Conservation (phyloP, 2,888 invertebrate species). For the Ashinkailepas kermadecensis region DNA sequence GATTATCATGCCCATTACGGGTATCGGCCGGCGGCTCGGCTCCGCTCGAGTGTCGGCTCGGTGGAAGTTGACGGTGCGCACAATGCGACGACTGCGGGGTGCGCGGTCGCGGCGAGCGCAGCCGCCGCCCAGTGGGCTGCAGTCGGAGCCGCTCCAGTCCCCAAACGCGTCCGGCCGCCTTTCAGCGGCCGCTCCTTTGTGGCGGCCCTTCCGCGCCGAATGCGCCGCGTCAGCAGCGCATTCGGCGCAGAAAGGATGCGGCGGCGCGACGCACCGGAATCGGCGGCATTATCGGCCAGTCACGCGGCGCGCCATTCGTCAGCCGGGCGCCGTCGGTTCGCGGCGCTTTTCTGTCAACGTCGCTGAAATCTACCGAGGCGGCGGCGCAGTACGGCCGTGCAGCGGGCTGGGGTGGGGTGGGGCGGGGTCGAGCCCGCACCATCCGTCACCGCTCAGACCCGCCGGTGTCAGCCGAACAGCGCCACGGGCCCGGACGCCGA, state of each 20-base stretch:
- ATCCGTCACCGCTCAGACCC: background rate
- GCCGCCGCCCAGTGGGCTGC: background rate
- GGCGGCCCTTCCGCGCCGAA: background rate
- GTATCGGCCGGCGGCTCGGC: background rate
- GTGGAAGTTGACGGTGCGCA: background rate
- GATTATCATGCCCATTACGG: background rate
- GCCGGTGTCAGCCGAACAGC: background rate
- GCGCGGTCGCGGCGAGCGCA: background rate
- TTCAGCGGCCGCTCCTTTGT: background rate
- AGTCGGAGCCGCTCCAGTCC: background rate
- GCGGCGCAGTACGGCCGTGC: background rate
- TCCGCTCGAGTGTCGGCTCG: background rate
- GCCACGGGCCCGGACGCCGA: background rate
- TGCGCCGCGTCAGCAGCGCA: background rate
- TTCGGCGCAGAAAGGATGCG: conserved; percentile 1
- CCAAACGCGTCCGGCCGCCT: background rate
- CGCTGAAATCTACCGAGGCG: background rate
- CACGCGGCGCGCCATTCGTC: background rate
- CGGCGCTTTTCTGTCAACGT: background rate
- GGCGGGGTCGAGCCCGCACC: background rate
- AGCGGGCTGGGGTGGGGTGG: background rate
- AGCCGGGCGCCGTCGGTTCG: background rate
- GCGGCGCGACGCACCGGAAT: background rate
- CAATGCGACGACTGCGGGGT: background rate
- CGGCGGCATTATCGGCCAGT: conserved; percentile 3